phyloP scores from a whole-genome alignment of 2,113 vertebrate genomes.

The Epinephelus moara region DNA sequence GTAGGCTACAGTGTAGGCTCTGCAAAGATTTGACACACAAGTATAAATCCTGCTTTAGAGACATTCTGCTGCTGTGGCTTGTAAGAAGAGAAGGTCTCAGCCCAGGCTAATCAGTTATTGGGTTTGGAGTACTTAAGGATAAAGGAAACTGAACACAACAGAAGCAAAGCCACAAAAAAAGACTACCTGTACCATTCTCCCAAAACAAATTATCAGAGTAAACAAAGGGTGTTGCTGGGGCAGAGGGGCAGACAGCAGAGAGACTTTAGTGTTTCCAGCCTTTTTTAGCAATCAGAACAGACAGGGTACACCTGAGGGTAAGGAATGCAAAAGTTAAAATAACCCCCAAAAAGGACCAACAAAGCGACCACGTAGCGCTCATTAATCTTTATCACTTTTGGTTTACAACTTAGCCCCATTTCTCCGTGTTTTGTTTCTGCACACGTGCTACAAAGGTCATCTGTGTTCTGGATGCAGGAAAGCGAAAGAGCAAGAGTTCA shows the following conservation, averaged over 20 bases:
- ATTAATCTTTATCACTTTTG: slow-evolving; percentile 38
- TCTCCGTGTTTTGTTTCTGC: slow-evolving; percentile 25
- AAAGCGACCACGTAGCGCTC: not conserved
- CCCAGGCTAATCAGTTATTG: not conserved
- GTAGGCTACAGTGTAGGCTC: no score
- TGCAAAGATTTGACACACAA: no score
- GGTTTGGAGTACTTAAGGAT: not conserved
- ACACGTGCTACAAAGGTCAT: slow-evolving; percentile 20
- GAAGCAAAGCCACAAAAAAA: slow-evolving; percentile 1
- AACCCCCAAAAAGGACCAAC: slow-evolving; percentile 5
- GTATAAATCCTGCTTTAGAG: not conserved
- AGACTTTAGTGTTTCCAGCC: not conserved
- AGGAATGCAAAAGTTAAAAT: slow-evolving; percentile 5
- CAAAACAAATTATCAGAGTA: not conserved
- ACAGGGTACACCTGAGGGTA: not conserved
- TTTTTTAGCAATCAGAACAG: slow-evolving; percentile 1
- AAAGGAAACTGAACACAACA: not conserved
- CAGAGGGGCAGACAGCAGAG: not conserved
- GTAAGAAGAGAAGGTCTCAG: not conserved
- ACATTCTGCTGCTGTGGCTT: not conserved
- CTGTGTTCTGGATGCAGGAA: slow-evolving; percentile 19
- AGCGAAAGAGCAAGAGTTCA: slow-evolving; percentile 24
- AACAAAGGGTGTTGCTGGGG: not conserved
- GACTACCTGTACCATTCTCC: not conserved
- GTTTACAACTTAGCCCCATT: not conserved